Evolutionary conservation across 2,888 invertebrate species (phyloP).

Genomic region (Sinohyriopsis cumingii): DNA sequence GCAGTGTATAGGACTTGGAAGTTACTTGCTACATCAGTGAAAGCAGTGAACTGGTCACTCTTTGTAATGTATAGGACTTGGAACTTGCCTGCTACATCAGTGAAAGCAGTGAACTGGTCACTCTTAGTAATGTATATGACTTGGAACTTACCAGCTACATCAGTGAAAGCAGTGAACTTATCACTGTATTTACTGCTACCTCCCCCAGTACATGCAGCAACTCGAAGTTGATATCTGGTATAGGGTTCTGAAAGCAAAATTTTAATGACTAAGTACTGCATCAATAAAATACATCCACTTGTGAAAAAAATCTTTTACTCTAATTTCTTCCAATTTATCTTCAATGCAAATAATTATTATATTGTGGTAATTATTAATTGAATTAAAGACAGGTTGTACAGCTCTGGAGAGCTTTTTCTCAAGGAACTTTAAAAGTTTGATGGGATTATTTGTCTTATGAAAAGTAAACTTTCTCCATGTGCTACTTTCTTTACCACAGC

Average conservation of each 20-base stretch:
- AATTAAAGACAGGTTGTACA: too few relatives aligned
- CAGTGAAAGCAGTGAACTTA: slow-evolving; percentile 80
- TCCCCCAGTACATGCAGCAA: slow-evolving; percentile 60
- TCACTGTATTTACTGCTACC: slow-evolving; percentile 63
- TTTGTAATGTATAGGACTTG: slow-evolving; percentile 78
- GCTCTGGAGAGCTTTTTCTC: too few relatives aligned
- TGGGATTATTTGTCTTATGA: slow-evolving; percentile 47
- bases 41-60: slow-evolving; percentile 76
- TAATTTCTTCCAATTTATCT: too few relatives aligned
- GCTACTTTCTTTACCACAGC: too few relatives aligned
- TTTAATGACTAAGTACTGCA: too few relatives aligned
- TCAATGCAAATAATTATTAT: too few relatives aligned
- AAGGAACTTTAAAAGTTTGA: too few relatives aligned
- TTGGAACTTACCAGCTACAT: slow-evolving; percentile 75
- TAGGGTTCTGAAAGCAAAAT: slow-evolving; percentile 77
- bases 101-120: slow-evolving; percentile 80
- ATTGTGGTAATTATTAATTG: slow-evolving; percentile 23
- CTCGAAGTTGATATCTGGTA: slow-evolving; percentile 56
- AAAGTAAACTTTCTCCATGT: too few relatives aligned
- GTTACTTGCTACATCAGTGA: slow-evolving; percentile 78
- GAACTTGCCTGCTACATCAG: slow-evolving; percentile 77
- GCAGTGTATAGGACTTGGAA: not conserved
- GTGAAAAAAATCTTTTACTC: slow-evolving; percentile 23
- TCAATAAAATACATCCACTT: not conserved
- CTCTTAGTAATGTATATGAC: slow-evolving; percentile 6